A percentile compares a stretch with the other conserved stretches of the same genome.
Conservation (phyloP, 2,888 invertebrate genomes). For the Elaeidobius kamerunicus region DNA sequence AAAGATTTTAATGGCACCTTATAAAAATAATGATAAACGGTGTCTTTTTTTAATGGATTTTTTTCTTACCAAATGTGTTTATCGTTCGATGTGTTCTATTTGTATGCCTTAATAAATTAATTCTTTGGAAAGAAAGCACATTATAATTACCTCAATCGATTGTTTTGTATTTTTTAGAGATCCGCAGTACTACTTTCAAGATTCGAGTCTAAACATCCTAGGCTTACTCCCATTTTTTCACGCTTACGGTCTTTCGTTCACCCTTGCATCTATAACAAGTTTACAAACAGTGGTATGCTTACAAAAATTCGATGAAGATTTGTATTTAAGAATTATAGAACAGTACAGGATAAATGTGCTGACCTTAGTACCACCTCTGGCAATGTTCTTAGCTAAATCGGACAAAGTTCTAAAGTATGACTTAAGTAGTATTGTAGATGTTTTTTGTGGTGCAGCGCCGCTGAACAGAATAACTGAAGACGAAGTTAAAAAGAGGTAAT, state of each 20-base stretch:
- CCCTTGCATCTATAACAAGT: constrained; percentile 32
- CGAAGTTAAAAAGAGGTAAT: constrained; percentile 52
- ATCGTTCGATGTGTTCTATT: too few relatives aligned
- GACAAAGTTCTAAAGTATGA: constrained; percentile 73
- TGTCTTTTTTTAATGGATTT: too few relatives aligned
- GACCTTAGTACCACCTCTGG: constrained; percentile 75
- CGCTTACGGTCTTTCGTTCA: constrained; percentile 36
- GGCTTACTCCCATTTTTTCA: constrained; percentile 40
- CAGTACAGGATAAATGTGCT: constrained; percentile 64
- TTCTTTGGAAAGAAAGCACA: too few relatives aligned
- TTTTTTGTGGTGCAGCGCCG: constrained; percentile 72
- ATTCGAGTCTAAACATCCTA: constrained; percentile 12
- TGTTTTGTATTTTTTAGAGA: constrained; percentile 34
- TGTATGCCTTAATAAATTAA: too few relatives aligned
- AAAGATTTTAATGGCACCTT: too few relatives aligned
- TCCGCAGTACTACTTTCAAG: constrained; percentile 23
- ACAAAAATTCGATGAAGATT: constrained; percentile 45
- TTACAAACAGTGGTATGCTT: constrained; percentile 36
- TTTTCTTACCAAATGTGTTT: too few relatives aligned
- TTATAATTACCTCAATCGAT: too few relatives aligned
- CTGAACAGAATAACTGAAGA: constrained; percentile 66
- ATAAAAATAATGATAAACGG: too few relatives aligned
- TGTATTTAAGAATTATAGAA: constrained; percentile 67
- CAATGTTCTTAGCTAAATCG: constrained; percentile 77
- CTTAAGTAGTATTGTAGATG: constrained; percentile 61